Percentiles rank a stretch among this genome's conserved stretches.
These are phyloP conservation scores for Armadillidium nasatum DNA, from an alignment of 1,140 invertebrate genomes.

Conservation along the genomic window DNA sequence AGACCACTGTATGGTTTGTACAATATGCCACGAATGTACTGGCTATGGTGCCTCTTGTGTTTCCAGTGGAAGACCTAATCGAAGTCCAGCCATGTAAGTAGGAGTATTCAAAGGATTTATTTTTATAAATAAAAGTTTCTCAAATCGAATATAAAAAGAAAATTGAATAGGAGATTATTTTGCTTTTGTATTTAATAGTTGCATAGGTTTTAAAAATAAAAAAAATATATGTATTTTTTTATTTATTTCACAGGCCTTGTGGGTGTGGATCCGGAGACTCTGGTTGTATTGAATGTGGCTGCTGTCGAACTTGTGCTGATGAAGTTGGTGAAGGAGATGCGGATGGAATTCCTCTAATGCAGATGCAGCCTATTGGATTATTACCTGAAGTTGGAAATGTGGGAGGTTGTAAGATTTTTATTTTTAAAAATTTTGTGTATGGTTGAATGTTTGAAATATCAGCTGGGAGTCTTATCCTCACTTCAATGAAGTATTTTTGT, in stretches of 20 bases:
- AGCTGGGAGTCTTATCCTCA: too few relatives aligned
- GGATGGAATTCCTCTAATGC: constrained; percentile 42
- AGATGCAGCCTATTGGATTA: constrained; percentile 31
- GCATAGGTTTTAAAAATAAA: too few relatives aligned
- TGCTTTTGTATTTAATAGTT: too few relatives aligned
- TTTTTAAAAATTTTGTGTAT: too few relatives aligned
- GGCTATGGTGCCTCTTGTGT: constrained; percentile 83
- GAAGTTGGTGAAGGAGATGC: constrained; percentile 59
- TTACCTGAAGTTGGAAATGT: constrained; percentile 32
- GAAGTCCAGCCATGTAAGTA: constrained; percentile 30
- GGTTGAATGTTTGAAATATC: constrained; percentile 44
- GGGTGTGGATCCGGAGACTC: constrained; percentile 92
- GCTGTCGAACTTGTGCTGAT: constrained; percentile 78
- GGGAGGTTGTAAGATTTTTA: too few relatives aligned
- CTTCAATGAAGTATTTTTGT: too few relatives aligned
- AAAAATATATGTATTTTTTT: too few relatives aligned
- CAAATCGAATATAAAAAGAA: too few relatives aligned
- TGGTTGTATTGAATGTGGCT: constrained; percentile 85
- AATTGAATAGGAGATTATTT: too few relatives aligned
- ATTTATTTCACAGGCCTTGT: constrained; percentile 64
- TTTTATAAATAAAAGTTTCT: too few relatives aligned
- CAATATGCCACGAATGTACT: constrained; percentile 84
- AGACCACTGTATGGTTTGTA: constrained; percentile 78
- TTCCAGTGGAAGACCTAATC: constrained; percentile 62
- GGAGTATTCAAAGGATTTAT: background rate